Conservation (phyloP, 2,888 invertebrate species). For the Chymomyza fuscimana region DNA sequence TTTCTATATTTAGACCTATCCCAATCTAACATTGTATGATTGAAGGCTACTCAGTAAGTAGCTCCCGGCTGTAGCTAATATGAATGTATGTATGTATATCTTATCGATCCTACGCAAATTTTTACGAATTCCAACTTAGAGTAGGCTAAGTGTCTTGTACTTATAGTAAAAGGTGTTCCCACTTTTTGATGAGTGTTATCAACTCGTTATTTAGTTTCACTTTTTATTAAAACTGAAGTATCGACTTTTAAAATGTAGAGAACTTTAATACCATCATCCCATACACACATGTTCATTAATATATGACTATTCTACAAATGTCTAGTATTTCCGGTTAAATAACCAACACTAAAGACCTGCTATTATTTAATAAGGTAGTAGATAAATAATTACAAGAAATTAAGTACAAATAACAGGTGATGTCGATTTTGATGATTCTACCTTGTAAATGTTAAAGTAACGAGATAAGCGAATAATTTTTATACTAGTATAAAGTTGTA, state of each 20-base stretch:
- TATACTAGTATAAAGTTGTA: background rate
- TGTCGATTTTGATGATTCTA: conserved; percentile 13
- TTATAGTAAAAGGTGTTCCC: background rate
- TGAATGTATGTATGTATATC: background rate
- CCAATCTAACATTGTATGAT: conserved; percentile 31
- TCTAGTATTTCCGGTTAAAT: conserved; percentile 64
- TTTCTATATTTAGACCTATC: conserved; percentile 41
- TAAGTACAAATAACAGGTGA: conserved; percentile 49
- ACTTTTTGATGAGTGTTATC: conserved; percentile 27
- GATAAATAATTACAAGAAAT: conserved; percentile 65
- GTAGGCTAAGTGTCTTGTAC: conserved; percentile 17
- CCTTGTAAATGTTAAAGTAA: background rate
- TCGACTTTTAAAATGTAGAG: conserved; percentile 13
- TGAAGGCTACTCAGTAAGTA: background rate
- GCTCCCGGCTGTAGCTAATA: background rate
- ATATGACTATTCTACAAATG: conserved; percentile 13
- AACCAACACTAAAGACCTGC: conserved; percentile 37
- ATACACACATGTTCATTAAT: background rate
- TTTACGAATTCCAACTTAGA: background rate
- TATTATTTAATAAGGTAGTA: conserved; percentile 59
- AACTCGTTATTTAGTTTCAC: conserved; percentile 19
- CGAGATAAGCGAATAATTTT: conserved; percentile 1
- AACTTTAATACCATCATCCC: background rate
- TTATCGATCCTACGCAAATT: background rate
- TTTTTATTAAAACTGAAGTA: conserved; percentile 41